Conservation (phyloP, 2,797 vertebrate species). For the Coregonus suidteri region DNA sequence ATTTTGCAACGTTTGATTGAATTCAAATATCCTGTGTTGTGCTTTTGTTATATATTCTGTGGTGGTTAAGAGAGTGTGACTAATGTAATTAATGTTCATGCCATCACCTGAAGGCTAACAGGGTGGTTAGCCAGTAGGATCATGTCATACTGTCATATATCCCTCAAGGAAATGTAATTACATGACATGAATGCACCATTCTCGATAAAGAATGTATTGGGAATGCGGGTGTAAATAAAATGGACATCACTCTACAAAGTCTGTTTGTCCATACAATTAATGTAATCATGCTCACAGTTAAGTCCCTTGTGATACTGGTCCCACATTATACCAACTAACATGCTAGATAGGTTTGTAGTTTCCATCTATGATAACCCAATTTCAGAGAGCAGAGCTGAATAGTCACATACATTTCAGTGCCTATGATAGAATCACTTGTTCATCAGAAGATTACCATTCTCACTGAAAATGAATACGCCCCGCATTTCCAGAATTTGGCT, state of each 20-base stretch:
- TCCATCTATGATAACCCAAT: constrained; percentile 11
- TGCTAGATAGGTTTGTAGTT: too few species aligned
- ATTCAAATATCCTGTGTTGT: constrained; percentile 60
- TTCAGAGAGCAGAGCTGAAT: neutral
- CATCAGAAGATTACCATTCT: constrained; percentile 68
- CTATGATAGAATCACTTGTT: constrained; percentile 57
- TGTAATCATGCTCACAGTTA: too few species aligned
- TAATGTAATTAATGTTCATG: constrained; percentile 60
- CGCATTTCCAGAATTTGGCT: constrained; percentile 52
- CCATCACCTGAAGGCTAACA: constrained; percentile 57
- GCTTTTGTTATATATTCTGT: constrained; percentile 37
- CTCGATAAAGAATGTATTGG: constrained; percentile 12
- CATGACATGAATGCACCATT: constrained; percentile 4
- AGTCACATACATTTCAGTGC: constrained; percentile 52
- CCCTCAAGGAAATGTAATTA: neutral
- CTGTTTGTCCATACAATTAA: neutral
- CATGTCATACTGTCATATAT: constrained; percentile 16
- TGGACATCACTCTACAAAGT: neutral
- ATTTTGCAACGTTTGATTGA: constrained; percentile 59
- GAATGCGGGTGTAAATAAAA: neutral
- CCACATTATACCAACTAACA: neutral
- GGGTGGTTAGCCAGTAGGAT: constrained; percentile 49
- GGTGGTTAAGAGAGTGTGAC: constrained; percentile 50
- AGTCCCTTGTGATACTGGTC: neutral
- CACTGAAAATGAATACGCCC: constrained; percentile 54